Evolutionary conservation across 2,797 vertebrate genomes (phyloP), one percentile per base, ranked within the genome.

Genomic region (Amazona ochrocephala): DNA sequence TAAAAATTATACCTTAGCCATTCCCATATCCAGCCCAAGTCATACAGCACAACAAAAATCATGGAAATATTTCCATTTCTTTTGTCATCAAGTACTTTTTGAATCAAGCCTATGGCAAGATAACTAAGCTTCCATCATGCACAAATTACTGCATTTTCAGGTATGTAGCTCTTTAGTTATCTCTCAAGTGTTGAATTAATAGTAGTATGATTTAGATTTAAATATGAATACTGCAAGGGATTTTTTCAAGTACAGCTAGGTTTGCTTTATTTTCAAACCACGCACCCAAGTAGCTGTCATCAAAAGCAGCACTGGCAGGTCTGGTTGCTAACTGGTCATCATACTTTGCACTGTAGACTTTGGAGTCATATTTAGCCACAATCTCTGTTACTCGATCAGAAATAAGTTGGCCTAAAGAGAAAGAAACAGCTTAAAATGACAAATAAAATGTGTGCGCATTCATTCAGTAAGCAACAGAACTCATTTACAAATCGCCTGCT

Each of bases 221-320:
- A 45, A 41, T 11, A 44, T 7, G 22, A 91, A 3, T 1, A 56
- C n/a, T 2, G 1, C 7, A 66, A 81, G 50, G 34, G 11, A 42
- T 29, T 9, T 45, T 14, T 71, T 17, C 50, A 75, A 45, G 62
- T 0, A 27, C 23, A 74, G 19, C 13, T 11, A 24, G 2, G 20
- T 29, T 65, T 68, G 32, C 75, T 26, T 75, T 51, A 50, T 54
- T 91, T 91, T 58, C 58, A 29, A 85, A 79, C 34, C 45, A 97
- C 97, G 18, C 97, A 99, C 99, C 99, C 42, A 99, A 96, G 95
- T 99, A 99, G 96, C 99, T 99, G 98, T 99, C 99, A 76, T 99
- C 99, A 47, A 98, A 99, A 90, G 98, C 96, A 41, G 99, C 98
- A 11, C 98, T 97, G 44, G 99, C 99, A 5, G 99, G 94, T 53